Conservation (phyloP, 2,888 invertebrate species). For the Eucera pruinosa region DNA sequence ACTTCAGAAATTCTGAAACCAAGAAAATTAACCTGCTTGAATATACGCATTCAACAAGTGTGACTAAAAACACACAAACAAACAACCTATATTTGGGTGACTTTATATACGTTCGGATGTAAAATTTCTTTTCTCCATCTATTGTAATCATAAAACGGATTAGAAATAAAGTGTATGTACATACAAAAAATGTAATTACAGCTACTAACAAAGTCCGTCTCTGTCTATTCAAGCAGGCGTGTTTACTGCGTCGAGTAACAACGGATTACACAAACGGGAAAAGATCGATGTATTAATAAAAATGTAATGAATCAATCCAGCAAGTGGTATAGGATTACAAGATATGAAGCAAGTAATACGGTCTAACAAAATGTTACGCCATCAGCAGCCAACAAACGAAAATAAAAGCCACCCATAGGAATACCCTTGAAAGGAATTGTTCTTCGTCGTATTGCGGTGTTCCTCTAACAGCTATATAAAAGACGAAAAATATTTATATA, state of each 20-base stretch:
- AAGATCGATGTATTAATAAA: constrained; percentile 57
- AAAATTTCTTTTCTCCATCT: constrained; percentile 31
- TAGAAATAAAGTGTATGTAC: constrained; percentile 43
- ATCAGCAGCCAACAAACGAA: constrained; percentile 96
- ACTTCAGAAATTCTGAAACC: constrained; percentile 43
- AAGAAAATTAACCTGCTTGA: constrained; percentile 52
- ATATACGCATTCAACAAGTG: constrained; percentile 33
- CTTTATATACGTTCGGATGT: constrained; percentile 25
- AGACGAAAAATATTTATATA: too few relatives aligned
- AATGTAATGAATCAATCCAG: constrained; percentile 55
- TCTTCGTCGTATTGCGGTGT: constrained; percentile 96
- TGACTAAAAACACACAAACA: constrained; percentile 14
- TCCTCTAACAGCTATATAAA: constrained; percentile 89
- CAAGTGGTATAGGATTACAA: constrained; percentile 57
- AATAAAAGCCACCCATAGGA: constrained; percentile 95
- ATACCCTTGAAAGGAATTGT: constrained; percentile 96
- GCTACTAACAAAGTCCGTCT: constrained; percentile 26
- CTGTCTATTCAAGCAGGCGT: constrained; percentile 64
- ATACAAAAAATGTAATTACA: constrained; percentile 39
- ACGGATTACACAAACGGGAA: constrained; percentile 51
- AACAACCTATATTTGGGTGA: constrained; percentile 25
- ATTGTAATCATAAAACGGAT: constrained; percentile 28
- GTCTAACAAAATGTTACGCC: constrained; percentile 87
- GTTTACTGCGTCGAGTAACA: constrained; percentile 47
- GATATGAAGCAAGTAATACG: constrained; percentile 51